Evolutionary conservation across 2,888 invertebrate genomes (phyloP).

Genomic region (Cephus pulcher): DNA sequence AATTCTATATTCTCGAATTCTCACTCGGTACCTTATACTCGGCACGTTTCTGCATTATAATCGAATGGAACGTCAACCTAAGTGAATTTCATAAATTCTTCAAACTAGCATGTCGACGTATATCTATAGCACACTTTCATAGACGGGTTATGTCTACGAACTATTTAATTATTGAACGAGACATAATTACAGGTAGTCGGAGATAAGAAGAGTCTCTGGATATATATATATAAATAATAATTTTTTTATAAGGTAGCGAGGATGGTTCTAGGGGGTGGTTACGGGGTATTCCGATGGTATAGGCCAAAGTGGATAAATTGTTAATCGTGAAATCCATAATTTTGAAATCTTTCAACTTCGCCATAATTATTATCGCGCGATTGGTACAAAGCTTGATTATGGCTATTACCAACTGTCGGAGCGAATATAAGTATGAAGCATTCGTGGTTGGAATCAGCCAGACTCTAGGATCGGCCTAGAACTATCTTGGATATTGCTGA

Average conservation of each 20-base stretch:
- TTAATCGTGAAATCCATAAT: not conserved
- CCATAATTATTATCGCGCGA: conserved; percentile 61
- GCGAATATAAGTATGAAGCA: conserved; percentile 14
- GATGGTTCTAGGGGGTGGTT: not conserved
- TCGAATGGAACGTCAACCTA: not conserved
- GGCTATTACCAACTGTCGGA: conserved; percentile 56
- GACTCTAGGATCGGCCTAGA: conserved; percentile 60
- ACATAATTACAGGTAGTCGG: not conserved
- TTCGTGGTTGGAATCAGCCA: conserved; percentile 59
- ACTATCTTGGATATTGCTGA: conserved; percentile 64
- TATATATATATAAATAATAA: not conserved
- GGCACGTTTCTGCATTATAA: too few species aligned
- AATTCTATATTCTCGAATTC: not conserved
- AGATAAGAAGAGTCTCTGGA: not conserved
- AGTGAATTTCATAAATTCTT: not conserved
- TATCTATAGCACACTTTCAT: too few species aligned
- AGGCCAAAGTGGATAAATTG: not conserved
- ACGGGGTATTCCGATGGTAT: not conserved
- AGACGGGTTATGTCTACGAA: too few species aligned
- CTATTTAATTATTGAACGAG: not conserved
- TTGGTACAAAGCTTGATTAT: conserved; percentile 64
- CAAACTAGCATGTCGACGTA: too few species aligned
- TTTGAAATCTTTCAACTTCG: not conserved
- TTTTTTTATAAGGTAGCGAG: not conserved
- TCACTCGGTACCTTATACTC: not conserved